A percentile compares a stretch with the other conserved stretches of the same genome.
phyloP scores from a whole-genome alignment of 2,113 vertebrate genomes.

The Peucedramus taeniatus region DNA sequence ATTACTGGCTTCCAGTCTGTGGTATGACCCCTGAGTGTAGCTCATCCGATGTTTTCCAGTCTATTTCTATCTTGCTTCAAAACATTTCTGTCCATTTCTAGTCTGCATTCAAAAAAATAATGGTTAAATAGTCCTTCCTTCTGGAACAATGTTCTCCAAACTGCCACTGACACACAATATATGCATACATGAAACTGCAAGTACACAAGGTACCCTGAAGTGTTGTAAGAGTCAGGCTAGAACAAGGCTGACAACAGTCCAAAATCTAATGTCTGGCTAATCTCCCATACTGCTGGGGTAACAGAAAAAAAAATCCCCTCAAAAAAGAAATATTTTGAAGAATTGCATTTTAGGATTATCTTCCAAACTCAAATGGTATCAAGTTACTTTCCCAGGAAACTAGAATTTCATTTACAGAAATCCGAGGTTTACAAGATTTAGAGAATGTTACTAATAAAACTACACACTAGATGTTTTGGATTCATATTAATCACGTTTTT shows the following conservation, averaged over 20 bases:
- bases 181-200: rapidly evolving
- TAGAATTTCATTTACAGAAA: not conserved
- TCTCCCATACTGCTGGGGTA: not conserved
- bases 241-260: not conserved
- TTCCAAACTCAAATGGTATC: not conserved
- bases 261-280: not conserved
- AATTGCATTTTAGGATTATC: not conserved
- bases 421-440: not conserved
- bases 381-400: not conserved
- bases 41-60: not conserved
- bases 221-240: not conserved
- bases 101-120: not conserved
- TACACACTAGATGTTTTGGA: not conserved
- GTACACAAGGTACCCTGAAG: not conserved
- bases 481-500: not conserved
- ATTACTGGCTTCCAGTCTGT: not conserved
- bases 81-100: not conserved
- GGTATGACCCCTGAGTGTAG: rapidly evolving
- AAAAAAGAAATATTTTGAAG: not conserved
- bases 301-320: not conserved
- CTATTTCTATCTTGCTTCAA: not conserved
- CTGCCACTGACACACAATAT: not conserved
- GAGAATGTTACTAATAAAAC: not conserved
- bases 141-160: not conserved
- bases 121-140: not conserved